Base-by-base conservation (phyloP, 2,797 vertebrate species). In the Acanthis flammea region DNA sequence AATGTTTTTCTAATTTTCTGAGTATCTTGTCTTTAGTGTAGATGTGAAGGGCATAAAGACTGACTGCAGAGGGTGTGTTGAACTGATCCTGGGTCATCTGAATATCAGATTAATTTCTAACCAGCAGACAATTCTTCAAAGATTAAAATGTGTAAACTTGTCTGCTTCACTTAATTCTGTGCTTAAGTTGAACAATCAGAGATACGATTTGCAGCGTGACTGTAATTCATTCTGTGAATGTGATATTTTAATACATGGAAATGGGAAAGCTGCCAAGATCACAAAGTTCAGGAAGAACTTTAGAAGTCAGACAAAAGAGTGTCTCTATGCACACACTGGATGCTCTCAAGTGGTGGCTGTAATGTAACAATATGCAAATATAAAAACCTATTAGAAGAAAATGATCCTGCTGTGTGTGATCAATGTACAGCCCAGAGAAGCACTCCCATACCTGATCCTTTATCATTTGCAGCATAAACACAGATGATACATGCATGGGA, bases 221-320 rank as follows among this genome's bases (percentile, higher is more conserved):
- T 92, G 57, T 82, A 84, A 95, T 95, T 95, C 53, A 80, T 89
- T 89, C 88, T 74, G 57, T 89, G 86, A 74, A 77, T 95, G 66
- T 88, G 77, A 18, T 83, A 79, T 87, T 92, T 95, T 86, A 95
- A 79, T 94, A 73, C n/a, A 55, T 88, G 87, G 72, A 91, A 86
- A 41, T 85, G 60, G 81, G 82, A 96, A 91, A 63, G 63, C 85
- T 92, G 86, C 84, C 92, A 93, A 89, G 79, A 86, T 95, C 65
- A 86, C 61, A 44, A 88, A 92, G 93, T 95, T 84, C 77, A 81
- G 80, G 65, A 51, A 92, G 88, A 95, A 93, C 72, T 92, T 94
- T 65, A 85, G 50, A 92, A 93, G 88, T 92, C 82, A 90, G 88
- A 96, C 89, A 94, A 90, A 86, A 92, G 74, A 90, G 45, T 91